Evolutionary conservation across 2,113 vertebrate species (phyloP), one percentile per base, ranked within the genome.

Genomic region (Paradisaea rubra): DNA sequence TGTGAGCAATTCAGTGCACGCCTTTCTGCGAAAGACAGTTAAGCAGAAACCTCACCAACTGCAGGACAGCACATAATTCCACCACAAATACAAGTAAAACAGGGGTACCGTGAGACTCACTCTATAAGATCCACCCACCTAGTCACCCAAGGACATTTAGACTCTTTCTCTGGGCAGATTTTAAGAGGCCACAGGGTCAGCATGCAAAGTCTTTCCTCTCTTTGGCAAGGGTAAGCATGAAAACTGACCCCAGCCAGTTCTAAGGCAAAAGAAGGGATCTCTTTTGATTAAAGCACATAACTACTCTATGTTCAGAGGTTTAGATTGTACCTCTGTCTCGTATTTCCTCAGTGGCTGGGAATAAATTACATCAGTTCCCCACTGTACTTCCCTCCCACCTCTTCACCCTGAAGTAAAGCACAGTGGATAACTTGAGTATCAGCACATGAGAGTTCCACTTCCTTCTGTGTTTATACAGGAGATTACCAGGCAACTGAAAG

Each of bases 251-350:
- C 35, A 81, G 50, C 15, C 52, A 31, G 9, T 64, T 37, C 20
- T 41, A 74, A 49, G 33, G 45, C 22, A 86, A 88, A 90, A 66
- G 31, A 68, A 82, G 9, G 10, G 7, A 45, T 69, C 21, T 23
- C 49, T 60, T 61, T 31, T 35, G 13, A 85, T 35, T 65, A 57
- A 81, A 76, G 39, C 37, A 56, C 41, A 6, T 41, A 66, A 66
- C 28, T 78, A 20, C 4, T 44, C 31, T 31, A 16, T 17, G 7
- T 47, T 39, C 39, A 56, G 57, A 60, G 25, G 53, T 65, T 19
- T 47, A n/a, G 73, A 42, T 0, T 41, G 17, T 45, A 45, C 31
- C 28, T 69, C 44, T 68, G 33, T 16, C 73, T 64, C 0, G 0
- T 7, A 86, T 25, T 92, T 88, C 45, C 65, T 45, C 23, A 27